Evolutionary conservation across 2,888 invertebrate genomes (phyloP).

Genomic region (Acanthosepion lycidas): DNA sequence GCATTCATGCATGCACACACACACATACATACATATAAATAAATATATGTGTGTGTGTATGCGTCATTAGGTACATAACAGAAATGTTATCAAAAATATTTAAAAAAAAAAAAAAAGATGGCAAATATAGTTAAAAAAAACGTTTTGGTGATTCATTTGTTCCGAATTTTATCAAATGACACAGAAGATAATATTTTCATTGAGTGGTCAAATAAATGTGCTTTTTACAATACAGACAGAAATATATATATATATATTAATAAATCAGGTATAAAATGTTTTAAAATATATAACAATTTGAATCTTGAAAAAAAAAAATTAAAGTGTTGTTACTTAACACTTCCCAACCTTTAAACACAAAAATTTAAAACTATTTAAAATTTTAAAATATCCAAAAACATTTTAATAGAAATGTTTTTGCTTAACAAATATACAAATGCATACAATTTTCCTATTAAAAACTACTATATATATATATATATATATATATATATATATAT

Average conservation of each 20-base stretch:
- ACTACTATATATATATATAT: neutral
- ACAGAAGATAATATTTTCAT: slow-evolving; percentile 8
- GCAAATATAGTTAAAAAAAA: neutral
- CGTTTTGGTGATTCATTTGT: neutral
- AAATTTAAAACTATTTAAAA: neutral
- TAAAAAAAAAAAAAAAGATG: neutral
- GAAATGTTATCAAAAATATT: neutral
- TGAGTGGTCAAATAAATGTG: neutral
- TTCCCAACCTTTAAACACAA: neutral
- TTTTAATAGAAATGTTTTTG: neutral
- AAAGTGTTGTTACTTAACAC: neutral
- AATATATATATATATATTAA: neutral
- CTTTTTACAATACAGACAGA: slow-evolving; percentile 33
- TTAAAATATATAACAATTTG: neutral
- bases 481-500: neutral
- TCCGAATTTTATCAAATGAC: neutral
- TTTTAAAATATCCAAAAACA: neutral
- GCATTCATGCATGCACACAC: too few species aligned
- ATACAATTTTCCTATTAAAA: neutral
- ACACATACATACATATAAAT: neutral
- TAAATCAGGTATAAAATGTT: slow-evolving; percentile 33
- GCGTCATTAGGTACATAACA: neutral
- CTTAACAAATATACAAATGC: neutral
- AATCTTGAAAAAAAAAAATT: neutral
- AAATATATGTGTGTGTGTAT: neutral